These are phyloP conservation scores for Trachymyrmex cornetzi DNA, from an alignment of 1,140 invertebrate species.

Conservation along the genomic window DNA sequence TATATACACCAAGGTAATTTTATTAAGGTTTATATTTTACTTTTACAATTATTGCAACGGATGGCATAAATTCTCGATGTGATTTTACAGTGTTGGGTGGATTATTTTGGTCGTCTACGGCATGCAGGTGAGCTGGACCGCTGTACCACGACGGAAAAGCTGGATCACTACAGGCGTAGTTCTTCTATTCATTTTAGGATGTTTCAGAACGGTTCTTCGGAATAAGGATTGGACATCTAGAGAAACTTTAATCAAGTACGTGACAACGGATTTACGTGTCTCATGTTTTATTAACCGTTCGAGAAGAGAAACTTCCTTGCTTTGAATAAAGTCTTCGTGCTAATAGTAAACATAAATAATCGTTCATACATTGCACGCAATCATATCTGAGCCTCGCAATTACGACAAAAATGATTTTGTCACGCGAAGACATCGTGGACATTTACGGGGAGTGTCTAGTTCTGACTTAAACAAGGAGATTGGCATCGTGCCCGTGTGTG, in stretches of 20 bases:
- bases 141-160: slow-evolving; percentile 84
- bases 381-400: not conserved
- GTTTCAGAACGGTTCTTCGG: slow-evolving; percentile 89
- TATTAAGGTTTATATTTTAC: not conserved
- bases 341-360: slow-evolving; percentile 32
- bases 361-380: slow-evolving; percentile 8
- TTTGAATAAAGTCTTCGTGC: slow-evolving; percentile 5
- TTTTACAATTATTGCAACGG: not conserved
- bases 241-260: slow-evolving; percentile 91
- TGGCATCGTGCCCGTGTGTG: slow-evolving; percentile 67
- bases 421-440: slow-evolving; percentile 53
- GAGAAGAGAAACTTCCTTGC: not conserved
- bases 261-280: not conserved
- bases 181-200: slow-evolving; percentile 88
- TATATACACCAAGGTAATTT: slow-evolving; percentile 94
- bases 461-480: slow-evolving; percentile 73
- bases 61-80: not conserved
- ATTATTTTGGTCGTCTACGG: slow-evolving; percentile 89
- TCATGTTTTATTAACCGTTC: slow-evolving; percentile 3
- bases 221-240: slow-evolving; percentile 93
- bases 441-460: slow-evolving; percentile 54
- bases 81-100: slow-evolving; percentile 89
- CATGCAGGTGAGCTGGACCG: slow-evolving; percentile 88
- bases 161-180: slow-evolving; percentile 86
- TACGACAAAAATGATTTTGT: slow-evolving; percentile 42